phyloP scores from a whole-genome alignment of 1,140 invertebrate genomes.

The Hermatobates lingyangjiaoensis region DNA sequence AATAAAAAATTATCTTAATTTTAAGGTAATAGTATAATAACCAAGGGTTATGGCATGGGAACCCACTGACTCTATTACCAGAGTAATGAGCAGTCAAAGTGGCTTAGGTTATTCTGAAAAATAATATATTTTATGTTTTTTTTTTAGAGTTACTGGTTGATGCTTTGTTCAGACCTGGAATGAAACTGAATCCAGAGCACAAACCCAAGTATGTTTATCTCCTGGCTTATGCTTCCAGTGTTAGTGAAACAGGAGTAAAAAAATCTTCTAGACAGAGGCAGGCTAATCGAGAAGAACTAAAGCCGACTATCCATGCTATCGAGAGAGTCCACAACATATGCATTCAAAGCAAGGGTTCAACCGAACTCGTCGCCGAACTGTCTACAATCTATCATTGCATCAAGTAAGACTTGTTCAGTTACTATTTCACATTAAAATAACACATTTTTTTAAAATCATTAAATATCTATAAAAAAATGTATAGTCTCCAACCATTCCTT shows the following conservation, averaged over 20 bases:
- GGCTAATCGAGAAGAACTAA: constrained; percentile 70
- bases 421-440: too few relatives aligned
- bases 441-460: too few relatives aligned
- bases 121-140: constrained; percentile 10
- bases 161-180: constrained; percentile 77
- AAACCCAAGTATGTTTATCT: constrained; percentile 94
- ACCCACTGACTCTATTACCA: too few relatives aligned
- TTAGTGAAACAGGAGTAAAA: constrained; percentile 58
- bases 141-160: constrained; percentile 76
- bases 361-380: constrained; percentile 80
- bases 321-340: constrained; percentile 88
- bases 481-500: too few relatives aligned
- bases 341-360: constrained; percentile 73
- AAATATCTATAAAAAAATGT: too few relatives aligned
- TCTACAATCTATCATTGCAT: constrained; percentile 78
- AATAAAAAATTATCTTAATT: too few relatives aligned
- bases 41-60: too few relatives aligned
- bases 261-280: constrained; percentile 42
- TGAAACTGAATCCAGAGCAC: constrained; percentile 89
- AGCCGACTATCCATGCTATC: constrained; percentile 74
- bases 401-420: too few relatives aligned
- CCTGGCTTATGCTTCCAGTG: constrained; percentile 85
- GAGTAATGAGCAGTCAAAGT: too few relatives aligned
- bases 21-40: too few relatives aligned
- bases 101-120: constrained; percentile 7